Percentiles rank a stretch among this genome's conserved stretches.
These are phyloP conservation scores for Temnopleurus reevesii DNA, from an alignment of 53 echinoderm and acorn worm genomes.

Conservation along the genomic window DNA sequence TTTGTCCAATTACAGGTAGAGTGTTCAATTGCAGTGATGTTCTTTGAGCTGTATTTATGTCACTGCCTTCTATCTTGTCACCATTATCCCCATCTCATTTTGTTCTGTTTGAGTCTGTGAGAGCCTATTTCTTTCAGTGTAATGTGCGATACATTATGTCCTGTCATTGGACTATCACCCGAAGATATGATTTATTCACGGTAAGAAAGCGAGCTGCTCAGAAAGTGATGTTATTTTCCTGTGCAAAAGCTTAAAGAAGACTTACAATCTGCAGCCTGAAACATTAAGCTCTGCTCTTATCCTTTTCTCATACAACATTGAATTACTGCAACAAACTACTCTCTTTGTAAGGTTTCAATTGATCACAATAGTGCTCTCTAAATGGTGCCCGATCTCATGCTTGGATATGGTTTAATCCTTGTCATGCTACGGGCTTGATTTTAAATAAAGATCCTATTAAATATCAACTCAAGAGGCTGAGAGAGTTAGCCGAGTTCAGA, in stretches of 20 bases:
- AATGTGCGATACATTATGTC: neutral
- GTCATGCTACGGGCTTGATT: no score
- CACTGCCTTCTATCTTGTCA: neutral
- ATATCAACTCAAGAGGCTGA: no score
- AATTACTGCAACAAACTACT: neutral
- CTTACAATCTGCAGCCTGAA: neutral
- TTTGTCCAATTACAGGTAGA: neutral
- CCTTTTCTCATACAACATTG: conserved; percentile 3
- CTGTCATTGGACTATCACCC: neutral
- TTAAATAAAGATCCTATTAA: no score
- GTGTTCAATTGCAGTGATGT: neutral
- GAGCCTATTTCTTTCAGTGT: neutral
- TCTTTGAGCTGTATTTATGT: neutral
- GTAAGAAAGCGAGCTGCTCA: neutral
- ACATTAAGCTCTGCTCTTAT: neutral
- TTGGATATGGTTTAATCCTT: no score
- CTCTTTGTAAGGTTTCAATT: neutral
- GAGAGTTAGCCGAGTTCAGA: no score
- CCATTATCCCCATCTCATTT: neutral
- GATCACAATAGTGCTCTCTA: neutral
- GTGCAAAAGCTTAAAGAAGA: neutral
- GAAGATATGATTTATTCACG: neutral
- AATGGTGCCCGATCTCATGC: no score
- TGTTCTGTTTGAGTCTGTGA: neutral
- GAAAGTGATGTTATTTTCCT: conserved; percentile 14